phyloP scores from a whole-genome alignment of 1,140 invertebrate species.

The Trinorchestia longiramus region DNA sequence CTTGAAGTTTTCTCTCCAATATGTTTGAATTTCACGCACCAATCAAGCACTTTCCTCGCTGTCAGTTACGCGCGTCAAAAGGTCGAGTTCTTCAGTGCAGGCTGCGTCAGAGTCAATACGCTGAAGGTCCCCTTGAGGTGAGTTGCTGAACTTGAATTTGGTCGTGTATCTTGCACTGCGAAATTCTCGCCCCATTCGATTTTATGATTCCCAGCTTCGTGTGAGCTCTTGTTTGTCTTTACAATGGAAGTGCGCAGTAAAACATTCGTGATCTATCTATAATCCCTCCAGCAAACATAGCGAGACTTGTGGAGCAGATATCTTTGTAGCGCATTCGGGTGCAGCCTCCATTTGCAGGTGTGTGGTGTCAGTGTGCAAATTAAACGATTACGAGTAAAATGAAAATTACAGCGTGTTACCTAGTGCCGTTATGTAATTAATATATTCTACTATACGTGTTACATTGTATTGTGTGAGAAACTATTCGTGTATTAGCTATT shows the following conservation, averaged over 20 bases:
- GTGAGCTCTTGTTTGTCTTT: constrained; percentile 11
- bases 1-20: constrained; percentile 9
- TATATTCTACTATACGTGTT: too few relatives aligned
- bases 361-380: too few relatives aligned
- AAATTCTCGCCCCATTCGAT: background rate
- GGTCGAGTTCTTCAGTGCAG: background rate
- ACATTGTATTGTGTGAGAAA: background rate
- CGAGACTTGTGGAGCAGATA: background rate
- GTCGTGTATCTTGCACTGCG: background rate
- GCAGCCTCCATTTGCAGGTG: background rate
- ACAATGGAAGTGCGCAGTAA: constrained; percentile 32
- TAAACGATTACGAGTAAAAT: too few relatives aligned
- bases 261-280: constrained; percentile 4
- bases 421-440: too few relatives aligned
- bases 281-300: background rate
- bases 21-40: constrained; percentile 15
- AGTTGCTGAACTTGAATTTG: background rate
- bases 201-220: constrained; percentile 15
- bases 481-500: too few relatives aligned
- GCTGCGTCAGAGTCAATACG: background rate
- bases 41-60: constrained; percentile 37
- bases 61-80: background rate
- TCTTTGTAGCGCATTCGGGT: background rate
- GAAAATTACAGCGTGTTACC: too few relatives aligned
- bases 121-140: background rate